Base-by-base conservation (phyloP, 2,113 vertebrate genomes). In the Oreochromis aureus region DNA sequence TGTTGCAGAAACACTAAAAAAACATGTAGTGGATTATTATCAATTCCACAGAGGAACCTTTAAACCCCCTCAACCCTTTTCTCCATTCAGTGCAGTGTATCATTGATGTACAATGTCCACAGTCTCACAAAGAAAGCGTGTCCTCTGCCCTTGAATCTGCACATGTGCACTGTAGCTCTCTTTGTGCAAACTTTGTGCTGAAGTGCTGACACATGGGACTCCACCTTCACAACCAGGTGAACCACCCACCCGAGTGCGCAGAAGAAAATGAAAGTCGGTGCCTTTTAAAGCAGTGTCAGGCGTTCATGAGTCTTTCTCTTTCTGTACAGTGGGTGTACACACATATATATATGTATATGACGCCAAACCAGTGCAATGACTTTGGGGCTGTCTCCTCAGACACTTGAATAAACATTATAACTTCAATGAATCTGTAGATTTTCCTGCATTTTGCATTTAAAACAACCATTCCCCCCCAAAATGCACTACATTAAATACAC, bases 191-290 rank as follows among this genome's bases (percentile, higher is more conserved):
- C 82, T 89, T 59, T 85, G 22, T 83, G 82, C 82, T 84, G 18
- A 84, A 66, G 76, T 53, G 12, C 13, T 59, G n/a, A 18, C 3
- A 51, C 5, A 81, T 16, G 69, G 36, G 22, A 71, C 90, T 84
- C 85, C 89, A 66, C 83, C 88, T 80, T 66, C 63, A 84, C 30
- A 6, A 15, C n/a, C 89, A 87, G 81, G 39, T 69, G 22, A 86
- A 69, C 44, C 24, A 41, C 4, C 69, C 32, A 54, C 82, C 81
- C 12, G 44, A 44, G 24, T 19, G 4, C 16, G 7, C 24, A 13
- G 61, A 15, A 87, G 82, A 92, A 92, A 93, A 63, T 84, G 87
- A 94, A 92, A 92, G 69, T 84, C 44, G 8, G 11, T 73, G 39
- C 5, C 24, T 30, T 56, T 79, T 19, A 78, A 78, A n/a, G 46